A percentile compares a stretch with the other conserved stretches of the same genome.
Conservation (phyloP, 2,113 vertebrate genomes). For the Dromiciops gliroides region DNA sequence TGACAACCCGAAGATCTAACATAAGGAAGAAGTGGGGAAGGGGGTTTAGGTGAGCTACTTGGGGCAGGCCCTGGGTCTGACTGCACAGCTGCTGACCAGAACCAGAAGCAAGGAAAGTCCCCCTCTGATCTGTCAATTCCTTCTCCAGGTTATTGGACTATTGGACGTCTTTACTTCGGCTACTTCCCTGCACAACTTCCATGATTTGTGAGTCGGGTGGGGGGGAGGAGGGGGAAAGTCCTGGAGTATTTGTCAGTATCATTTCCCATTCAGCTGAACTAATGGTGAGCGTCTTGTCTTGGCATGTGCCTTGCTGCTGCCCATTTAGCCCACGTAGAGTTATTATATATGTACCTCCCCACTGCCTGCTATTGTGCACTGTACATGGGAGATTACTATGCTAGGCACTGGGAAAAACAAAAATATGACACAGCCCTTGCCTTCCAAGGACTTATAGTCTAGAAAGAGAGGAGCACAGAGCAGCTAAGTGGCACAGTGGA, state of each 20-base stretch:
- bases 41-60: neutral
- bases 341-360: neutral
- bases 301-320: neutral
- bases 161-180: slow-evolving; percentile 95
- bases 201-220: slow-evolving; percentile 91
- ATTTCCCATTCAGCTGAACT: slow-evolving; percentile 1
- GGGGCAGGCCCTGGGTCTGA: neutral
- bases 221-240: neutral
- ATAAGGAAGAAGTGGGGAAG: neutral
- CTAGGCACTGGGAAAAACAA: neutral
- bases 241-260: neutral
- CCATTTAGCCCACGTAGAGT: neutral
- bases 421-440: neutral
- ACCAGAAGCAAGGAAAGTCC: neutral
- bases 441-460: neutral
- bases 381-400: neutral
- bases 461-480: neutral
- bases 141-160: slow-evolving; percentile 93
- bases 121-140: slow-evolving; percentile 45
- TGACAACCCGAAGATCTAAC: neutral
- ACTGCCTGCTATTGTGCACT: neutral
- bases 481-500: no score
- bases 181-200: slow-evolving; percentile 88
- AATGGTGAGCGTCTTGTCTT: neutral
- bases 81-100: neutral